Evolutionary conservation across 2,113 vertebrate species (phyloP).

Genomic region (Elaphurus davidianus): DNA sequence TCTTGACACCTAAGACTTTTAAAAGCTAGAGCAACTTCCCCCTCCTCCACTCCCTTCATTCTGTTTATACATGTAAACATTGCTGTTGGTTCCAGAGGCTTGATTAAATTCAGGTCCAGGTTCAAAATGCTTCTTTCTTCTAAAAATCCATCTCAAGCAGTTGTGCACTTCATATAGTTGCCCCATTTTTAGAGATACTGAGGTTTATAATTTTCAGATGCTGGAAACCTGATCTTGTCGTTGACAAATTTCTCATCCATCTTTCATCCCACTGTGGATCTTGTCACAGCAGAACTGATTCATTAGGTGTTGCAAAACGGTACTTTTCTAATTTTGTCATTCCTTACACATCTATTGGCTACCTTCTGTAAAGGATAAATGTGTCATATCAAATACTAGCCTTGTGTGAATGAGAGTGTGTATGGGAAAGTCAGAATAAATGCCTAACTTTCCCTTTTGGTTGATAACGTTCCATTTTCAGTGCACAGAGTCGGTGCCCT

Average conservation of each 20-base stretch:
- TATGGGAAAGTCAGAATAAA: not conserved
- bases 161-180: not conserved
- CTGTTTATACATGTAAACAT: not conserved
- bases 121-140: not conserved
- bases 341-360: not conserved
- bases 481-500: not conserved
- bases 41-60: not conserved
- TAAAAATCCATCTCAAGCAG: not conserved
- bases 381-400: not conserved
- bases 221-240: not conserved
- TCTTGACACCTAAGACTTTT: not conserved
- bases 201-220: not conserved
- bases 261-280: not conserved
- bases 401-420: not conserved
- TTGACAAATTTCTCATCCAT: not conserved
- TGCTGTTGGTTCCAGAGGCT: not conserved
- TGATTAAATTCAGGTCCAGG: not conserved
- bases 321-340: not conserved
- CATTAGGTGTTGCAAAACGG: not conserved
- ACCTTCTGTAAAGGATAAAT: not conserved
- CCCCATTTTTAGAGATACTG: not conserved
- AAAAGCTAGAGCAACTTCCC: not conserved
- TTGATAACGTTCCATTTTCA: not conserved
- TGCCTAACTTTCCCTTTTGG: not conserved
- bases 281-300: not conserved